Percentiles rank a stretch among this genome's conserved stretches.
Conservation (phyloP, 2,888 invertebrate genomes). For the Drosophila flavopinicola region DNA sequence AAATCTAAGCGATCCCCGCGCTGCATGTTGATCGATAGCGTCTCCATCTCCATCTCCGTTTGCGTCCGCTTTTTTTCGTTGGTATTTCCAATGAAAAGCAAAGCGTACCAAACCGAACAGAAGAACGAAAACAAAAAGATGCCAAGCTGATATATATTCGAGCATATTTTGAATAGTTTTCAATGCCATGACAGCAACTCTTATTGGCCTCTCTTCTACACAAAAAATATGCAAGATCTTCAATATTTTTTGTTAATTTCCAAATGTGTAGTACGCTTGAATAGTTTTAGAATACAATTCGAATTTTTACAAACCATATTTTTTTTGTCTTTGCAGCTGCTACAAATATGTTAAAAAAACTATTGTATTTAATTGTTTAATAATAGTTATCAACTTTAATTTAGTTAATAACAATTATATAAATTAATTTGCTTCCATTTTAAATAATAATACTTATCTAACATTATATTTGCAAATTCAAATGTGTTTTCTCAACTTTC, state of each 20-base stretch:
- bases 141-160: conserved; percentile 55
- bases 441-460: too few species aligned
- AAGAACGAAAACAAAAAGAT: conserved; percentile 57
- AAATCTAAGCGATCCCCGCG: conserved; percentile 59
- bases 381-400: too few species aligned
- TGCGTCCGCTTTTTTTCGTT: not conserved
- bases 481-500: too few species aligned
- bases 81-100: conserved; percentile 69
- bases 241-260: conserved; percentile 4
- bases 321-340: not conserved
- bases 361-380: too few species aligned
- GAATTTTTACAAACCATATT: too few species aligned
- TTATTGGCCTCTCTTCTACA: conserved; percentile 3
- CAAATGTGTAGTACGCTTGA: too few species aligned
- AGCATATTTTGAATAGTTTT: conserved; percentile 72
- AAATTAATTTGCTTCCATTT: too few species aligned
- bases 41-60: conserved; percentile 18
- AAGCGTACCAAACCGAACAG: conserved; percentile 20
- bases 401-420: too few species aligned
- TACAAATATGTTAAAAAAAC: too few species aligned
- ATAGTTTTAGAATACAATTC: too few species aligned
- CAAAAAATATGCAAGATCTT: conserved; percentile 24
- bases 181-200: conserved; percentile 61
- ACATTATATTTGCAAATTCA: too few species aligned
- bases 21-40: conserved; percentile 76